Base-by-base conservation (phyloP, 2,113 vertebrate genomes). In the Limnothrissa miodon region DNA sequence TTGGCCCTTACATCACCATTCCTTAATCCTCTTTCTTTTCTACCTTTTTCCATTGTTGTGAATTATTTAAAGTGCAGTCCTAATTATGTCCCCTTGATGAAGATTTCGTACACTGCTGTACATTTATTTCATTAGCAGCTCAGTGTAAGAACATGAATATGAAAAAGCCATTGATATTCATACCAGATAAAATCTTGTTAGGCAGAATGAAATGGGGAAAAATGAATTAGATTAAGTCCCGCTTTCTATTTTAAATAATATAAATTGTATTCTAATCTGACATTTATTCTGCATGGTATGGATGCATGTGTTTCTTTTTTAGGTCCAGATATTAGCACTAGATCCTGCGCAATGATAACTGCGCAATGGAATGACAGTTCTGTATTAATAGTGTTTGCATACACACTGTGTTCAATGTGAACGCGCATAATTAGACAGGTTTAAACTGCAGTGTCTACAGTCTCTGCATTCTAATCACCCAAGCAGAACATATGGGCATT, bases 111-210 rank as follows among this genome's bases (percentile, higher is more conserved):
- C 33, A 36, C 11, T 23, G 51, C 11, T 81, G 11, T 56, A 11
- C 0, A 23, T 36, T 39, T 36, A 39, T 56, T 39, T 51, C 17
- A 36, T 51, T 17, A 74, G 33, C 66, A 36, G 66, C 29, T 11
- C 66, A 74, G 29, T 74, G 66, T 74, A 36, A 74, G 9, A 74
- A 74, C 29, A 74, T 74, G 25, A 74, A 74, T 74, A 74, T 36
- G 25, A 74, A 36, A 36, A 74, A 17, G 33, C 17, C 29, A 74
- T 74, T 74, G 66, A 74, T 74, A 74, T 74, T 29, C 66, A 74
- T 74, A 74, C 10, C 10, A 74, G 66, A 74, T 74, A 11, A 74
- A 36, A 74, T 74, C 33, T 29, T 39, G 66, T 74, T 74, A 56
- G 51, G 51, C 51, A 56, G 33, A 13, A 74, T 74, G 33, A 13